Evolutionary conservation across 2,113 vertebrate genomes (phyloP).

Genomic region (Psophia crepitans): DNA sequence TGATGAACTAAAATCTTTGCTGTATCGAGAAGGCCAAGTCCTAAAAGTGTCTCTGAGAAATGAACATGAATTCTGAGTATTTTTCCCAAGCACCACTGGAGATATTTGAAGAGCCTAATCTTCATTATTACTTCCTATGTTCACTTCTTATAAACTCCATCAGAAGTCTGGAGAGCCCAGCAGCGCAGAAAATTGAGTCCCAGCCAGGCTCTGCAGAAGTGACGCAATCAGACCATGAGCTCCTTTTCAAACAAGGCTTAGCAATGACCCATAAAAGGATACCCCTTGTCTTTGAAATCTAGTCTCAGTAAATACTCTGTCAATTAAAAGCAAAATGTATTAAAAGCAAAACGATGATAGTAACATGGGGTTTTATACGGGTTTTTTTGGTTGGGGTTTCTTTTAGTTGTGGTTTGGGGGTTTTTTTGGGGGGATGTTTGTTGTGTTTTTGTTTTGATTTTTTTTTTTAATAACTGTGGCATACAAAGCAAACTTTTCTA

Average conservation of each 20-base stretch:
- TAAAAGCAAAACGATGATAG: neutral
- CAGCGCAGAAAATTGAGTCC: neutral
- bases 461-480: neutral
- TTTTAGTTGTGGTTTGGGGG: no score
- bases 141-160: neutral
- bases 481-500: neutral
- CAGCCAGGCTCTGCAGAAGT: neutral
- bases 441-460: no score
- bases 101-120: neutral
- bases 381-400: neutral
- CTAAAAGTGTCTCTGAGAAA: neutral
- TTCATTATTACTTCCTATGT: neutral
- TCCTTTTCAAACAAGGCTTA: neutral
- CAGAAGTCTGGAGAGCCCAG: neutral
- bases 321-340: neutral
- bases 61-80: neutral
- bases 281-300: neutral
- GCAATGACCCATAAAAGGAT: neutral
- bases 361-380: neutral
- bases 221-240: rapidly evolving
- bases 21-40: neutral
- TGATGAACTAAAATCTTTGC: neutral
- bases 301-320: neutral
- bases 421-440: no score
- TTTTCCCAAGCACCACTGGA: neutral